Evolutionary conservation across 37 sponge, comb jelly and placozoan genomes (phyloP).

Genomic region (Agelas oroides): DNA sequence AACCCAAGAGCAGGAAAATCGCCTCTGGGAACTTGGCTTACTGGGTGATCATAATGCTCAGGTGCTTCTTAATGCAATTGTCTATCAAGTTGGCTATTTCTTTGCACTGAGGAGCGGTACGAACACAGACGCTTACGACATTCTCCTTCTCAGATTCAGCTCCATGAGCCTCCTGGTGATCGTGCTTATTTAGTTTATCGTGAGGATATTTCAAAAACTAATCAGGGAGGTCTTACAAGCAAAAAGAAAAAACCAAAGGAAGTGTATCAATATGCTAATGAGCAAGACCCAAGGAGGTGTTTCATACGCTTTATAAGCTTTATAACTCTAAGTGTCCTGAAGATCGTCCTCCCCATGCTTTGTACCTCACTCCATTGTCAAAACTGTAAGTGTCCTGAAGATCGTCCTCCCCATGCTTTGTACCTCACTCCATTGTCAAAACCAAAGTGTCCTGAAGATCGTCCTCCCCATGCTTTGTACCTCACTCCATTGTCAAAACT

Average conservation of each 20-base stretch:
- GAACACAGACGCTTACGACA: conserved; percentile 29
- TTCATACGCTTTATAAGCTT: not conserved
- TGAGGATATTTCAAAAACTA: conserved; percentile 16
- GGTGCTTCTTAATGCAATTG: conserved; percentile 22
- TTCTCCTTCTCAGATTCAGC: conserved; percentile 23
- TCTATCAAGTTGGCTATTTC: conserved; percentile 9
- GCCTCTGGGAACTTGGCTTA: conserved; percentile 12
- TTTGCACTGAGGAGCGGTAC: conserved; percentile 42
- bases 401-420: not conserved
- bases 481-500: not conserved
- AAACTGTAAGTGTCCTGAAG: not conserved
- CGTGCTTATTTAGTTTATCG: conserved; percentile 10
- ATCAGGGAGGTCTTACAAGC: conserved; percentile 10
- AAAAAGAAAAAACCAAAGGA: conserved; percentile 25
- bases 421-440: conserved; percentile 1
- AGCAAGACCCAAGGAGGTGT: not conserved
- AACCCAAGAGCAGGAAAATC: conserved; percentile 21
- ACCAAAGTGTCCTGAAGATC: not conserved
- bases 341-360: not conserved
- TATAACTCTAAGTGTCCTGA: not conserved
- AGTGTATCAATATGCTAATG: conserved; percentile 14
- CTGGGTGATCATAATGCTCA: conserved; percentile 25
- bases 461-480: not conserved
- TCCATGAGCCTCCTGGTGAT: conserved; percentile 8
- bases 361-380: not conserved